phyloP scores from a whole-genome alignment of 2,888 invertebrate genomes.

The Aleiodes alternator region DNA sequence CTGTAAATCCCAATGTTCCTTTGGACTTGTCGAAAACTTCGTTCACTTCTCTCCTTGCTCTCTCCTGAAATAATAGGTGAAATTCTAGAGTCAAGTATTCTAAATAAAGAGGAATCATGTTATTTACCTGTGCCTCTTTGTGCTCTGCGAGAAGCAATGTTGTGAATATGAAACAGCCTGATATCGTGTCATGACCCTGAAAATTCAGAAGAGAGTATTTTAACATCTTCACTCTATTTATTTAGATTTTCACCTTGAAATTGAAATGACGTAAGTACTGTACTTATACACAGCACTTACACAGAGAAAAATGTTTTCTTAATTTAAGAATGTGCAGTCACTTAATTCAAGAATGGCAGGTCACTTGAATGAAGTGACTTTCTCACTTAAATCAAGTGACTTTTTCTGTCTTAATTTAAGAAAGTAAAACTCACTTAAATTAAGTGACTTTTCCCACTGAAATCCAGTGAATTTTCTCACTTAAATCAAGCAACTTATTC shows the following conservation, averaged over 20 bases:
- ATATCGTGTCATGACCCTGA: constrained; percentile 81
- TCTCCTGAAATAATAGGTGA: constrained; percentile 49
- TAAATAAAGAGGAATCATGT: not conserved
- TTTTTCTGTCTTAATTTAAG: no score
- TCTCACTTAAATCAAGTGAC: no score
- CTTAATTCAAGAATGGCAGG: no score
- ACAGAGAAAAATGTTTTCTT: no score
- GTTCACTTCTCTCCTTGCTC: constrained; percentile 63
- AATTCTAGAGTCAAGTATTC: not conserved
- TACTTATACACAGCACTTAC: no score
- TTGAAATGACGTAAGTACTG: no score
- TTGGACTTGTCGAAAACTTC: constrained; percentile 76
- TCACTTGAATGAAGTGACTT: no score
- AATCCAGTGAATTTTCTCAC: no score
- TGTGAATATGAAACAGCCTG: constrained; percentile 76
- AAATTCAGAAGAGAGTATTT: constrained; percentile 71
- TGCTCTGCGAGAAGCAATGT: constrained; percentile 78
- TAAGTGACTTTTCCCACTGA: no score
- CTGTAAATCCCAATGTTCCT: constrained; percentile 77
- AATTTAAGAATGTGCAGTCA: no score
- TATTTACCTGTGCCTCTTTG: constrained; percentile 69
- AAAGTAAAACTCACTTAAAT: no score
- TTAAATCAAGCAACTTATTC: no score
- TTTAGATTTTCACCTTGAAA: not conserved
- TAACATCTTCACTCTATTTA: not conserved